These are phyloP conservation scores for Palloptera scutellata DNA, from an alignment of 2,888 invertebrate species.

Conservation along the genomic window DNA sequence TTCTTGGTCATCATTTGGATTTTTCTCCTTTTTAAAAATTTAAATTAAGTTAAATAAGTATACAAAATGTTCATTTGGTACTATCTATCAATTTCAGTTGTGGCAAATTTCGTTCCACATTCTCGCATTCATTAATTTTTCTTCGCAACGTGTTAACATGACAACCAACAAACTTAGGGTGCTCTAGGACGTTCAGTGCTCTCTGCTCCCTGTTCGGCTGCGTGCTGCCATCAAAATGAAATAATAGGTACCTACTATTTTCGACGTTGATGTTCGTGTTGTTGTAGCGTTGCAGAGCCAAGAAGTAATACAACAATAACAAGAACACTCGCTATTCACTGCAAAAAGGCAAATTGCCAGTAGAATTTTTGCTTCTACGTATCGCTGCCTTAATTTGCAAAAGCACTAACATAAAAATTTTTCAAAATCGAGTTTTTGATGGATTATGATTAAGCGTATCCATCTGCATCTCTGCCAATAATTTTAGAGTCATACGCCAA, in stretches of 20 bases:
- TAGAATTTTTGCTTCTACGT: constrained; percentile 4
- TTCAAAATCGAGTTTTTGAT: no score
- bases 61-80: background rate
- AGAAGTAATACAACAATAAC: constrained; percentile 9
- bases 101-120: background rate
- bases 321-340: constrained; percentile 10
- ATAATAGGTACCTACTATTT: constrained; percentile 2
- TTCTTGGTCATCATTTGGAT: no score
- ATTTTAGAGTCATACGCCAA: no score
- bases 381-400: no score
- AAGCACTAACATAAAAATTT: no score
- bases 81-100: background rate
- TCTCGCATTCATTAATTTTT: constrained; percentile 34
- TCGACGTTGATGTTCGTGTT: background rate
- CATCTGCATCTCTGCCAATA: no score
- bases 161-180: constrained; percentile 36
- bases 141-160: constrained; percentile 37
- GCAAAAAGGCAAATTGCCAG: constrained; percentile 35
- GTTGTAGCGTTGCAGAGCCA: background rate
- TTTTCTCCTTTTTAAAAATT: no score
- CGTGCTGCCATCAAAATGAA: background rate
- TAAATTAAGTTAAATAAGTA: background rate
- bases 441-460: no score
- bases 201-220: background rate
- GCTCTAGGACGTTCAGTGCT: background rate